Conservation (phyloP, 2,113 vertebrate species). For the Cyprinodon tularosa region DNA sequence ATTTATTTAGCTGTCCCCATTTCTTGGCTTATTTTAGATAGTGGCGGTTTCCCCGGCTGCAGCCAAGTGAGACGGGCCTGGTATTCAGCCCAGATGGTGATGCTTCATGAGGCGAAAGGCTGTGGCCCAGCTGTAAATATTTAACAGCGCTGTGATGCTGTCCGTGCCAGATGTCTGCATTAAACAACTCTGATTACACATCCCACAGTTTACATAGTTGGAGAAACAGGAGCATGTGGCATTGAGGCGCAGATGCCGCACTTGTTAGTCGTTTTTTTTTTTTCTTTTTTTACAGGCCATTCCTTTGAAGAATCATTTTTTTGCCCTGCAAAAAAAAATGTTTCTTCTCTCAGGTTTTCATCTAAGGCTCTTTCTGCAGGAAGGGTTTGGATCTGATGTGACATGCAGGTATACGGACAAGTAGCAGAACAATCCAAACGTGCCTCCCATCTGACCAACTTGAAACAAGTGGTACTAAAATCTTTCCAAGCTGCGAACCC, state of each 20-base stretch:
- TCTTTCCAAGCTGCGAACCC: neutral
- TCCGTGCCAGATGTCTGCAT: constrained; percentile 80
- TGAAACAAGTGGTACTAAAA: neutral
- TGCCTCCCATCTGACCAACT: constrained; percentile 1
- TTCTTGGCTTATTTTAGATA: constrained; percentile 66
- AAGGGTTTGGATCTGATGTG: constrained; percentile 42
- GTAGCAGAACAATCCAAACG: constrained; percentile 27
- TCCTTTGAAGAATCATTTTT: constrained; percentile 67
- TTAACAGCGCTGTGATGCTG: constrained; percentile 78
- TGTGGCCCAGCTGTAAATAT: constrained; percentile 81
- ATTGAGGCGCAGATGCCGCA: constrained; percentile 70
- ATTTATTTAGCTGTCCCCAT: constrained; percentile 47
- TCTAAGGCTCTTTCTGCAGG: constrained; percentile 60
- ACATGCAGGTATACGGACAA: constrained; percentile 62
- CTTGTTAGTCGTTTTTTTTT: constrained; percentile 69
- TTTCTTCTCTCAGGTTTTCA: constrained; percentile 71
- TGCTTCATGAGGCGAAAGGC: constrained; percentile 78
- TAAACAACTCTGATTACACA: constrained; percentile 86
- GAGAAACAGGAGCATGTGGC: constrained; percentile 83
- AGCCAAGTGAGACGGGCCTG: constrained; percentile 60
- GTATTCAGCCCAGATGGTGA: constrained; percentile 79
- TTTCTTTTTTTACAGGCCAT: constrained; percentile 51
- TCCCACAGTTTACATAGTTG: constrained; percentile 83
- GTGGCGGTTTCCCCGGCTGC: constrained; percentile 58
- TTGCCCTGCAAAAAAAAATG: constrained; percentile 47